Evolutionary conservation across 1,140 invertebrate genomes (phyloP).

Genomic region (Oryzaephilus surinamensis): DNA sequence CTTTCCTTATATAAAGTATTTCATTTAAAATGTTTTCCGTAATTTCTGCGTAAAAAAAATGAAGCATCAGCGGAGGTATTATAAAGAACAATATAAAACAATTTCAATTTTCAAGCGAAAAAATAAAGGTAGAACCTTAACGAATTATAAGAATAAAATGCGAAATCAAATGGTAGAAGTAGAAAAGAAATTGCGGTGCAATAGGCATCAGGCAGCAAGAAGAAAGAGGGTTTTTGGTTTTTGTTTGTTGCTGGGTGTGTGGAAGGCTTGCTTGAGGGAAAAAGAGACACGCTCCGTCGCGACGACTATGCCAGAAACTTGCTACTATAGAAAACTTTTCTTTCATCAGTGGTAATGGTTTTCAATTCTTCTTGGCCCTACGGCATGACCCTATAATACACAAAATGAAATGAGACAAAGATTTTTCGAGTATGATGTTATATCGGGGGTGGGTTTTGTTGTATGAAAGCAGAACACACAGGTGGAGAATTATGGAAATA

Average conservation of each 20-base stretch:
- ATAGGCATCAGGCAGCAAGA: no score
- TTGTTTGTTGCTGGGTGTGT: not conserved
- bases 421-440: no score
- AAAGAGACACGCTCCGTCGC: constrained; percentile 18
- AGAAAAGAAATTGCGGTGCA: no score
- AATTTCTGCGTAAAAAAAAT: no score
- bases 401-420: constrained; percentile 23
- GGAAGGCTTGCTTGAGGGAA: constrained; percentile 18
- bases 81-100: constrained; percentile 16
- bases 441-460: no score
- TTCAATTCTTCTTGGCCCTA: constrained; percentile 33
- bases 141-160: no score
- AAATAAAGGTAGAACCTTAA: constrained; percentile 13
- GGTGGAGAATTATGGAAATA: no score
- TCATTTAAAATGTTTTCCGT: no score
- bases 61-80: no score
- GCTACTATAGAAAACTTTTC: constrained; percentile 34
- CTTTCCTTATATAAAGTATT: no score
- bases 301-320: constrained; percentile 27
- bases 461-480: no score
- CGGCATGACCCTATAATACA: constrained; percentile 29
- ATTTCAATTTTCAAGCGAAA: constrained; percentile 17
- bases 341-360: constrained; percentile 37
- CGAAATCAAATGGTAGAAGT: constrained; percentile 11
- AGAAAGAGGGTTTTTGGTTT: not conserved